A percentile compares a stretch with the other conserved stretches of the same genome.
Conservation (phyloP, 2,888 invertebrate genomes). For the Sarcophaga carnaria region DNA sequence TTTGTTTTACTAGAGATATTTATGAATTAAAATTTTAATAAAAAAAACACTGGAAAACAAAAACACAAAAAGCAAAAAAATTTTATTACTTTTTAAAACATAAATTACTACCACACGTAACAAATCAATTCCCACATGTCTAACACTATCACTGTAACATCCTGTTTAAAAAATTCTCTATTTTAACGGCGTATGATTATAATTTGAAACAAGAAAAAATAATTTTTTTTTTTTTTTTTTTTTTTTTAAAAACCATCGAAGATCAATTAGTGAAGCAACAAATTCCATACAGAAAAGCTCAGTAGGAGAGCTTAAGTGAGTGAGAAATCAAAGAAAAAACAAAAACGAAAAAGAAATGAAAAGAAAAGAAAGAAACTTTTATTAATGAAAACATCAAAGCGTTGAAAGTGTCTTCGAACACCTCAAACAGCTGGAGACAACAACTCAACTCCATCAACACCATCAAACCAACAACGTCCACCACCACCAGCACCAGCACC, state of each 20-base stretch:
- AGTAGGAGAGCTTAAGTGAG: constrained; percentile 29
- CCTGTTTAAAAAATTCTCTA: not conserved
- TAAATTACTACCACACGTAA: not conserved
- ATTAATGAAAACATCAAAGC: constrained; percentile 55
- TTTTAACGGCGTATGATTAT: not conserved
- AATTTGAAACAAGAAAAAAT: not conserved
- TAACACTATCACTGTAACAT: not conserved
- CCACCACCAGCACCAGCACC: constrained; percentile 33
- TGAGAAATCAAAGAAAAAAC: constrained; percentile 14
- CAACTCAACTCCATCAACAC: not conserved
- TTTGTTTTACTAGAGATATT: too few relatives aligned
- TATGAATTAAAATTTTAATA: too few relatives aligned
- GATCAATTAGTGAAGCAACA: constrained; percentile 33
- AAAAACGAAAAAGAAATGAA: constrained; percentile 37
- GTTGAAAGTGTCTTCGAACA: constrained; percentile 38
- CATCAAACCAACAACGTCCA: not conserved
- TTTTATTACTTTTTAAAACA: not conserved
- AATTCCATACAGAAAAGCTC: constrained; percentile 32
- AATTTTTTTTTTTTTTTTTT: too few relatives aligned
- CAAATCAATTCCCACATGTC: not conserved
- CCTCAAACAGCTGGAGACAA: constrained; percentile 50
- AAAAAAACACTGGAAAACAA: too few relatives aligned
- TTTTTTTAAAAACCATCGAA: not conserved
- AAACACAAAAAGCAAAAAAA: too few relatives aligned
- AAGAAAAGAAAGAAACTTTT: constrained; percentile 13